phyloP scores from a whole-genome alignment of 2,888 invertebrate genomes.

The Clepsis dumicolana region DNA sequence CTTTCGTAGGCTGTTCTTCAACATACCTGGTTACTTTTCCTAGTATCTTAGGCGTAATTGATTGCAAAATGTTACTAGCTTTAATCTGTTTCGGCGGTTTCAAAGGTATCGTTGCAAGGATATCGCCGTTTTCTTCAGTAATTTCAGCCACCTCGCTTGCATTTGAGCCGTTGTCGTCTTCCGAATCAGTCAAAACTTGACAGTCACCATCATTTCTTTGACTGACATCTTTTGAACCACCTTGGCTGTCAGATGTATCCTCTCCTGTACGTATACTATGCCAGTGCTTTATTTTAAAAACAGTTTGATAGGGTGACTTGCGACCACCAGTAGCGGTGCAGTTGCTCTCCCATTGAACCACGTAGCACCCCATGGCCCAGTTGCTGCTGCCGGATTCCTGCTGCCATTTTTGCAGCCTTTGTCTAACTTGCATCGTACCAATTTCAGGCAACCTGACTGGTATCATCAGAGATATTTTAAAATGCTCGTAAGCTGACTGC shows the following conservation, averaged over 20 bases:
- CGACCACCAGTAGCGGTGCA: neutral
- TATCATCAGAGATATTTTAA: constrained; percentile 12
- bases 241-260: neutral
- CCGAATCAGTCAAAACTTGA: neutral
- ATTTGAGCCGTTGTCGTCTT: neutral
- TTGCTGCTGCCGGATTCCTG: constrained; percentile 4
- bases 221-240: neutral
- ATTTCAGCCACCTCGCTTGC: neutral
- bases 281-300: constrained; percentile 19
- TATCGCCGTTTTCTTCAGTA: constrained; percentile 2
- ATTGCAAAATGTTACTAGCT: neutral
- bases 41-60: neutral
- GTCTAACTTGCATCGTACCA: constrained; percentile 2
- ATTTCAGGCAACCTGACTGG: constrained; percentile 22
- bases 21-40: neutral
- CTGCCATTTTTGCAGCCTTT: constrained; percentile 22
- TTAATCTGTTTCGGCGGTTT: neutral
- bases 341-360: constrained; percentile 31
- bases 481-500: constrained; percentile 4
- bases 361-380: constrained; percentile 38
- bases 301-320: constrained; percentile 12
- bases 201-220: neutral
- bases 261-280: neutral
- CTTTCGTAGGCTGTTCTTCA: neutral
- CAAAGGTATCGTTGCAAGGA: constrained; percentile 9